phyloP scores from a whole-genome alignment of 2,888 invertebrate species.

The Himalopsyche japonica region DNA sequence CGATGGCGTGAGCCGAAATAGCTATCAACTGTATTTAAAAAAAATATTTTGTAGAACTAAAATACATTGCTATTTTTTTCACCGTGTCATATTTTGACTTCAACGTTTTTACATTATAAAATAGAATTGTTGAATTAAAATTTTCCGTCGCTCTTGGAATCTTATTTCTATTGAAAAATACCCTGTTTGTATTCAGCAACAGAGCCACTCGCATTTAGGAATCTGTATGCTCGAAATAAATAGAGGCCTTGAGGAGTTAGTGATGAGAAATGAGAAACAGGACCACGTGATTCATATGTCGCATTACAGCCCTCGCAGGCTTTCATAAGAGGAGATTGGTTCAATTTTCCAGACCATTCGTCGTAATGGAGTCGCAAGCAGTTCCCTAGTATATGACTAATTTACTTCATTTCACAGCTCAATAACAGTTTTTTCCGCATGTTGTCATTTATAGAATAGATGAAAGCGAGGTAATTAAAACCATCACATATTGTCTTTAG shows the following conservation, averaged over 20 bases:
- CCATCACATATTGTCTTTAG: neutral
- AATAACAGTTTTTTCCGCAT: slow-evolving; percentile 30
- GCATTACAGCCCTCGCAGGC: slow-evolving; percentile 24
- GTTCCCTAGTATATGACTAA: slow-evolving; percentile 33
- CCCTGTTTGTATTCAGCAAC: too few species aligned
- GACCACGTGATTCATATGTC: slow-evolving; percentile 32
- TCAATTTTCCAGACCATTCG: slow-evolving; percentile 40
- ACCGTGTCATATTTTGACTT: too few species aligned
- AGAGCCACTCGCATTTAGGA: neutral
- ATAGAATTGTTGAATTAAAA: too few species aligned
- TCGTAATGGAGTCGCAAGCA: slow-evolving; percentile 34
- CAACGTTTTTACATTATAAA: too few species aligned
- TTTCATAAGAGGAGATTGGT: slow-evolving; percentile 12
- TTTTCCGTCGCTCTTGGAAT: too few species aligned
- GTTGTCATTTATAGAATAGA: neutral
- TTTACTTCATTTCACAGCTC: slow-evolving; percentile 36
- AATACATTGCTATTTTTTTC: too few species aligned
- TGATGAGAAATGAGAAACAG: slow-evolving; percentile 32
- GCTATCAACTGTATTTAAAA: too few species aligned
- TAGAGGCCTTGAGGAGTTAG: slow-evolving; percentile 7
- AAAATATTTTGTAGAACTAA: too few species aligned
- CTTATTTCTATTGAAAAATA: too few species aligned
- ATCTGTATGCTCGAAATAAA: neutral
- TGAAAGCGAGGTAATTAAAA: slow-evolving; percentile 4
- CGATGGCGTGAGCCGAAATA: too few species aligned